Conservation (phyloP, 2,113 vertebrate genomes). For the Ochotona princeps region DNA sequence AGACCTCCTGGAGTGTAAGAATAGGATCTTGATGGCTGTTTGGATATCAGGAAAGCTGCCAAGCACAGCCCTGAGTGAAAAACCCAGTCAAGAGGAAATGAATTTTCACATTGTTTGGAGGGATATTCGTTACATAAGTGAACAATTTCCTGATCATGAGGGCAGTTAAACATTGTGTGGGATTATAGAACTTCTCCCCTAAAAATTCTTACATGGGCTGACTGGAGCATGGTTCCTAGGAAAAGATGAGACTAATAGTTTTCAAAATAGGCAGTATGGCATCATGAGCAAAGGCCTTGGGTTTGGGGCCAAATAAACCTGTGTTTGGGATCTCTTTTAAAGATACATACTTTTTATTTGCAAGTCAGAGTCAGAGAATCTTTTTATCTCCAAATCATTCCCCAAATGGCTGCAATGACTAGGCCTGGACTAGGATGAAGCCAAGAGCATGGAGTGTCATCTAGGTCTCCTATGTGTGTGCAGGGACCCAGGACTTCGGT, state of each 20-base stretch:
- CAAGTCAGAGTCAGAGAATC: too few relatives aligned
- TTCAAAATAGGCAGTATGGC: background rate
- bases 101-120: slow-evolving; percentile 68
- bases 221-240: slow-evolving; percentile 46
- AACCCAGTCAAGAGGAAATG: slow-evolving; percentile 80
- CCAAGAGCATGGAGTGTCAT: too few relatives aligned
- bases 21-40: slow-evolving; percentile 65
- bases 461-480: too few relatives aligned
- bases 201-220: slow-evolving; percentile 16
- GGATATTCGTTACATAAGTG: slow-evolving; percentile 70
- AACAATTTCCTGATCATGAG: slow-evolving; percentile 76
- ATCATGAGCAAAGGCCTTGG: background rate
- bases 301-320: slow-evolving; percentile 27
- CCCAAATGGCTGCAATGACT: too few relatives aligned
- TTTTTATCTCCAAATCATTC: too few relatives aligned
- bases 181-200: slow-evolving; percentile 54
- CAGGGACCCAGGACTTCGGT: too few relatives aligned
- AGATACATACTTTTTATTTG: too few relatives aligned
- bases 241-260: background rate
- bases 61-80: slow-evolving; percentile 64
- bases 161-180: slow-evolving; percentile 80
- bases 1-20: slow-evolving; percentile 78
- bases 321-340: background rate
- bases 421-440: too few relatives aligned
- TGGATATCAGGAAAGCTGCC: slow-evolving; percentile 74